phyloP scores from a whole-genome alignment of 2,888 invertebrate genomes.

The Patella caerulea region DNA sequence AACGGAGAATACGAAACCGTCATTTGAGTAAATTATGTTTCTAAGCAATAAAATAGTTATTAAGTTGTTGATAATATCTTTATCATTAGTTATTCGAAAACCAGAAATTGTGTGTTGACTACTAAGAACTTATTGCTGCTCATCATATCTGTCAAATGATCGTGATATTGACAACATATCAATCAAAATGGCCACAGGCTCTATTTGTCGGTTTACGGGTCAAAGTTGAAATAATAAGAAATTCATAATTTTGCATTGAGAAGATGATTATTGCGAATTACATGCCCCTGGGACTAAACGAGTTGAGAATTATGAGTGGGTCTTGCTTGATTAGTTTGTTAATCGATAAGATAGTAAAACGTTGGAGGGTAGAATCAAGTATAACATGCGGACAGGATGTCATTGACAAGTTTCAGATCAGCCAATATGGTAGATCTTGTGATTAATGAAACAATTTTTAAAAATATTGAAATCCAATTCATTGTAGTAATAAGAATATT shows the following conservation, averaged over 20 bases:
- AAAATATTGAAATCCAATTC: not conserved
- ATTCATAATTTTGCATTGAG: not conserved
- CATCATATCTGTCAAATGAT: conserved; percentile 2
- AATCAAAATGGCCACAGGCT: not conserved
- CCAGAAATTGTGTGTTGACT: no score
- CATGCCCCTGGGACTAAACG: not conserved
- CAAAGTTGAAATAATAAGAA: conserved; percentile 11
- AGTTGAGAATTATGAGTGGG: not conserved
- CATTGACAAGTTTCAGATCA: not conserved
- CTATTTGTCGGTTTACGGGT: not conserved
- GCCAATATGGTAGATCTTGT: not conserved
- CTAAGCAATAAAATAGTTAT: no score
- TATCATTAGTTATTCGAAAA: no score
- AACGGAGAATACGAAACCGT: no score
- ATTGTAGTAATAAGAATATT: no score
- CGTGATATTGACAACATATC: not conserved
- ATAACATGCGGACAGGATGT: not conserved
- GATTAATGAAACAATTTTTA: not conserved
- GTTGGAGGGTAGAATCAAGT: no score
- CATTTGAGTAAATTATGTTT: no score
- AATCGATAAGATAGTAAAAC: no score
- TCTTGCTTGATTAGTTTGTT: not conserved
- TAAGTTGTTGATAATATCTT: no score
- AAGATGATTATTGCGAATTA: not conserved
- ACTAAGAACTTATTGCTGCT: not conserved